phyloP scores from a whole-genome alignment of 2,113 vertebrate species.

The Apodemus speciosus region DNA sequence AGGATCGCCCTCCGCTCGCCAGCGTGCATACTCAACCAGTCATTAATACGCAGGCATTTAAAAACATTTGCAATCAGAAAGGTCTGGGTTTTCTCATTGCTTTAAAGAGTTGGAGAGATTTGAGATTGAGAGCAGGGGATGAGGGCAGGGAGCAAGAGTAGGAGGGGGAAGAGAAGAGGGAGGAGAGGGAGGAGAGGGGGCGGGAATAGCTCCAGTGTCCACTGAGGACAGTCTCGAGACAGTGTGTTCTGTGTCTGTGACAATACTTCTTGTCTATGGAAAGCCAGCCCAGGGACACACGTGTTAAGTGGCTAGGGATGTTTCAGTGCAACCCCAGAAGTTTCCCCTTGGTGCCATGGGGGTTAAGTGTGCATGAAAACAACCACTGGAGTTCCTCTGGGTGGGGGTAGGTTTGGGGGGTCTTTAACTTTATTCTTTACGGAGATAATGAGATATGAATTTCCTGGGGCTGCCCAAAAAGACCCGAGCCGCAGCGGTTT shows the following conservation, averaged over 20 bases:
- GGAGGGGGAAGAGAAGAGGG: too few species aligned
- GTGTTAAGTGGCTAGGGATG: not conserved
- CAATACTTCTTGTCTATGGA: too few species aligned
- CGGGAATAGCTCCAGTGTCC: not conserved
- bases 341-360: not conserved
- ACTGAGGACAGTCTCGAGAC: not conserved
- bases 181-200: not conserved
- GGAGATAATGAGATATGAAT: not conserved
- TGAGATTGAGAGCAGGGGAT: not conserved
- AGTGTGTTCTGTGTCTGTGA: not conserved
- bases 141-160: constrained; percentile 1
- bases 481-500: not conserved
- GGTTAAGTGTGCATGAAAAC: not conserved
- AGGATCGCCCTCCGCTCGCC: constrained; percentile 73
- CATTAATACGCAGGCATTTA: constrained; percentile 80
- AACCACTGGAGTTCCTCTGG: not conserved
- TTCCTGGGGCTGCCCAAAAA: not conserved
- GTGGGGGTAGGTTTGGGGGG: not conserved
- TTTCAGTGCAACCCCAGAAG: not conserved
- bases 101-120: constrained; percentile 63
- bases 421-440: not conserved
- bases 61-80: constrained; percentile 80
- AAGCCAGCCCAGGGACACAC: accelerated
- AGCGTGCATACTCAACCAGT: constrained; percentile 68
- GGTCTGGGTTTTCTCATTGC: constrained; percentile 79